phyloP scores from a whole-genome alignment of 2,888 invertebrate species.

The Philereme transversata region DNA sequence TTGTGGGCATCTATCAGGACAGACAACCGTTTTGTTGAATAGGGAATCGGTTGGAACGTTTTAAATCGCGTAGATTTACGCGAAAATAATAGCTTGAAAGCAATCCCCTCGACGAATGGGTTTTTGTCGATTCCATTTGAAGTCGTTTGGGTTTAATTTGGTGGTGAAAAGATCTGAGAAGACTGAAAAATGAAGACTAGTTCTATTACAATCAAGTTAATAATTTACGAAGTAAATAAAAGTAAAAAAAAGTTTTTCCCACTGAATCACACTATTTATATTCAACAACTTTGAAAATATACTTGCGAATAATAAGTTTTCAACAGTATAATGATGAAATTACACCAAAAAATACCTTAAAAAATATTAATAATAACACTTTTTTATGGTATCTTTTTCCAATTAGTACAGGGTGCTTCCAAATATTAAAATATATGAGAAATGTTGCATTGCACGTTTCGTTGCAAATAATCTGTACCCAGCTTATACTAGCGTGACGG shows the following conservation, averaged over 20 bases:
- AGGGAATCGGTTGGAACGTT: slow-evolving; percentile 70
- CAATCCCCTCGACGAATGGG: slow-evolving; percentile 57
- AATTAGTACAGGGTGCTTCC: too few relatives aligned
- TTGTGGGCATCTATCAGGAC: slow-evolving; percentile 73
- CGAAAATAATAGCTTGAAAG: slow-evolving; percentile 69
- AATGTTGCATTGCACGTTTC: too few relatives aligned
- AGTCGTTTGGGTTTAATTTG: slow-evolving; percentile 30
- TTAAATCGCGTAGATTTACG: slow-evolving; percentile 78
- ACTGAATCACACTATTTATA: not conserved
- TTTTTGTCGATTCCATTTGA: slow-evolving; percentile 44
- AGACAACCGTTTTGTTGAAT: slow-evolving; percentile 80
- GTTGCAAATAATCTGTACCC: too few relatives aligned
- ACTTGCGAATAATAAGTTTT: too few relatives aligned
- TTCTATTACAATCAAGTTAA: not conserved
- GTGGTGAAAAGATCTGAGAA: slow-evolving; percentile 1
- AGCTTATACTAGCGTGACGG: too few relatives aligned
- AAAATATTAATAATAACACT: too few relatives aligned
- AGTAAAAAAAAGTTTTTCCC: not conserved
- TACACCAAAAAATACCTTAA: too few relatives aligned
- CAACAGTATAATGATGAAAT: too few relatives aligned
- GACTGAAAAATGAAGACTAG: not conserved
- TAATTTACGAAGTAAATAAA: not conserved
- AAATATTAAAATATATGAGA: too few relatives aligned
- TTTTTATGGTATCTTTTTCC: too few relatives aligned
- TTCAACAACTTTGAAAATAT: too few relatives aligned